Base-by-base conservation (phyloP, 2,113 vertebrate species). In the Tragelaphus strepsiceros region DNA sequence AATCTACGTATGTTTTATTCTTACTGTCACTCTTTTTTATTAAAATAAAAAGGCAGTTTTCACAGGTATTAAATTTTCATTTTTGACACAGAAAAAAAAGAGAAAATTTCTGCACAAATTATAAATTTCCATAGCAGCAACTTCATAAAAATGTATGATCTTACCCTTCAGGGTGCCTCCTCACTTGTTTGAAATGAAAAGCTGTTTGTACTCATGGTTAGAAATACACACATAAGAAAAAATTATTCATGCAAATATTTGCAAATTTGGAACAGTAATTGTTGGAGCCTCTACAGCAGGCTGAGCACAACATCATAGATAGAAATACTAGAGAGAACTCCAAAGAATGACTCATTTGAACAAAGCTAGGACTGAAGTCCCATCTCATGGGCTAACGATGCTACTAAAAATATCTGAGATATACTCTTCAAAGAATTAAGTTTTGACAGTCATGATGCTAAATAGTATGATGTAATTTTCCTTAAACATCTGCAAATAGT, bases 201-300 rank as follows among this genome's bases (percentile, higher is more conserved):
- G 86, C 93, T 97, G 94, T 97, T 98, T 98, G 94, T 97, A 92
- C 93, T 97, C 93, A 91, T 97, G 86, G 91, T 71, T 95, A 84
- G 77, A 96, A 98, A 97, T 92, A 97, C 35, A 97, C 95, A 98
- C 95, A 98, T 97, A 91, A 97, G 97, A 92, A 97, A 97, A 98
- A 97, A 97, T 98, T 97, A 98, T 97, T 97, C 97, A 97, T 97
- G 97, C 96, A 98, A 97, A 98, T 98, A 98, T 97, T 98, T 98
- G 94, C 87, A 96, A 97, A 97, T 88, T 7, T 5, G 82, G 86
- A 97, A 88, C 58, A 90, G 91, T 87, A 77, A 97, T 94, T 96
- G 90, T 94, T 94, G 35, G 85, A 83, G 67, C 56, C 64, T 96
- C 26, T 22, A 58, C 43, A 80, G 62, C 15, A 62, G 74, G 39